Conservation (phyloP, 2,888 invertebrate species). For the Spisula subtruncata region DNA sequence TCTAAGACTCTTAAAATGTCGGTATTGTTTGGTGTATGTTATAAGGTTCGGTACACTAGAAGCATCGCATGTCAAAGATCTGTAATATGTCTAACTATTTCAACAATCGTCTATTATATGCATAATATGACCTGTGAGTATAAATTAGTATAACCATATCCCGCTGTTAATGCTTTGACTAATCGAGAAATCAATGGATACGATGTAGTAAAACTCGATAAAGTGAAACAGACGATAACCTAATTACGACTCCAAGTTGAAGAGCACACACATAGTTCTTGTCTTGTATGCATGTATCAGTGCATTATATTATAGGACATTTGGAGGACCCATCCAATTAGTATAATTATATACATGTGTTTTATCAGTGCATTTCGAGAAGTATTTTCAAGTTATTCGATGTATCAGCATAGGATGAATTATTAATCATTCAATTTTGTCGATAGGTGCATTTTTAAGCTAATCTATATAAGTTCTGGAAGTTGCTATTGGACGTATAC, state of each 20-base stretch:
- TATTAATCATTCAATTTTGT: not conserved
- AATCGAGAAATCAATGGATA: conserved; percentile 16
- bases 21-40: not conserved
- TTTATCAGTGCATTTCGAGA: not conserved
- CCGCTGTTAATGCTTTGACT: conserved; percentile 10
- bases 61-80: not conserved
- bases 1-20: not conserved
- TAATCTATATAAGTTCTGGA: not conserved
- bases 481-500: not conserved
- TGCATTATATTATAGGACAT: not conserved
- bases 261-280: conserved; percentile 2
- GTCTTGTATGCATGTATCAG: not conserved
- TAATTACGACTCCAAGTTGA: not conserved
- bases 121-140: not conserved
- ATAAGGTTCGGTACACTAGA: not conserved
- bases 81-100: not conserved
- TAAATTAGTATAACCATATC: not conserved
- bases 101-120: not conserved
- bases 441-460: not conserved
- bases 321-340: no score
- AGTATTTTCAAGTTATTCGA: not conserved
- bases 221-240: conserved; percentile 10
- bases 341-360: no score
- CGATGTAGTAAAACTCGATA: conserved; percentile 3
- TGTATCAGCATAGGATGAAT: not conserved